Evolutionary conservation across 1,140 invertebrate genomes (phyloP).

Genomic region (Aphelenchoides avenae): DNA sequence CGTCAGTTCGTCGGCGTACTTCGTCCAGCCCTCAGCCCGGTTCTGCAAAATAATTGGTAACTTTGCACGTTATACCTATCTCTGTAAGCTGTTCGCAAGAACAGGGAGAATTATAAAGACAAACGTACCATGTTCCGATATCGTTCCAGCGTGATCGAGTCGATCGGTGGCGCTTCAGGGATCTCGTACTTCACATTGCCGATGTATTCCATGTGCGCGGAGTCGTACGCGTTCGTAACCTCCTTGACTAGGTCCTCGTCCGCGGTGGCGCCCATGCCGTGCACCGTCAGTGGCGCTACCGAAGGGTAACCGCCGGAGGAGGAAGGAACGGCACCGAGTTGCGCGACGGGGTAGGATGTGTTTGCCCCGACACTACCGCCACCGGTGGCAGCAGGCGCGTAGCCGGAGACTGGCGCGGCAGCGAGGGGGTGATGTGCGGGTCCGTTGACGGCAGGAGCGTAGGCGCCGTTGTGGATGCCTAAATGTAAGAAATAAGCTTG

Average conservation of each 20-base stretch:
- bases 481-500: too few relatives aligned
- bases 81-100: background rate
- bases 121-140: constrained; percentile 23
- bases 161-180: constrained; percentile 8
- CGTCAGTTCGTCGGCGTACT: constrained; percentile 39
- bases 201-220: constrained; percentile 21
- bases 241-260: constrained; percentile 35
- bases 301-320: constrained; percentile 29
- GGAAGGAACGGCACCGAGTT: constrained; percentile 31
- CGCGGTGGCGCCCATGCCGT: constrained; percentile 26
- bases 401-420: constrained; percentile 18
- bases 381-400: background rate
- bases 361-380: constrained; percentile 2
- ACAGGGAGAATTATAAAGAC: background rate
- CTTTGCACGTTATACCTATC: background rate
- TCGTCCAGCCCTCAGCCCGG: constrained; percentile 37
- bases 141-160: constrained; percentile 16
- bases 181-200: constrained; percentile 1
- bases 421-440: constrained; percentile 5
- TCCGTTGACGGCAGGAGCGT: too few relatives aligned
- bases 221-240: constrained; percentile 27
- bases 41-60: constrained; percentile 28
- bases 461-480: too few relatives aligned
- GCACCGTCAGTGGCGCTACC: constrained; percentile 4
- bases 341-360: constrained; percentile 13